These are phyloP conservation scores for Tenualosa thibaudeaui DNA, from an alignment of 2,797 vertebrate genomes.

Conservation along the genomic window DNA sequence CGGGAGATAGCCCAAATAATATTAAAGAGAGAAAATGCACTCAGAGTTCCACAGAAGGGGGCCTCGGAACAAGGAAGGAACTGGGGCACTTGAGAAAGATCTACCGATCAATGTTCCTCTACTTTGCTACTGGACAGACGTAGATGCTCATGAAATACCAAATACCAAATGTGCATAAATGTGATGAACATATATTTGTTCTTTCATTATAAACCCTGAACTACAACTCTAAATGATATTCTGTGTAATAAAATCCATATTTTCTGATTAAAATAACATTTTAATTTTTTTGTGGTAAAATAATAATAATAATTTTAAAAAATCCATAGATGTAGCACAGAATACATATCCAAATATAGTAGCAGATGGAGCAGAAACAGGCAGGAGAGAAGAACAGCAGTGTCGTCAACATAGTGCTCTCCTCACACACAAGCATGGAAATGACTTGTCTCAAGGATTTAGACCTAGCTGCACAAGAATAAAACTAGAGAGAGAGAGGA, in stretches of 20 bases:
- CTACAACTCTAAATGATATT: too few relatives aligned
- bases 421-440: neutral
- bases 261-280: too few relatives aligned
- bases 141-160: neutral
- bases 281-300: too few relatives aligned
- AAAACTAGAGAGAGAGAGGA: neutral
- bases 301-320: too few relatives aligned
- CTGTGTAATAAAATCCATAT: too few relatives aligned
- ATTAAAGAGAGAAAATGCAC: neutral
- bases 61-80: neutral
- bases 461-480: neutral
- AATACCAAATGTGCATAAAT: too few relatives aligned
- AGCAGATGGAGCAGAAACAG: neutral
- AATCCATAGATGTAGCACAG: too few relatives aligned
- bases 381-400: neutral
- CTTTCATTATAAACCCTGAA: neutral
- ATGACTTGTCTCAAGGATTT: neutral
- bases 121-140: neutral
- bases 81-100: neutral
- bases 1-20: constrained; percentile 51
- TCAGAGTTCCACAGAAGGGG: neutral
- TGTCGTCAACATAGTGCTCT: neutral
- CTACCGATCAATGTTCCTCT: neutral
- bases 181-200: too few relatives aligned
- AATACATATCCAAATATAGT: neutral